Conservation (phyloP, 2,888 invertebrate genomes). For the Megamerina dolium region DNA sequence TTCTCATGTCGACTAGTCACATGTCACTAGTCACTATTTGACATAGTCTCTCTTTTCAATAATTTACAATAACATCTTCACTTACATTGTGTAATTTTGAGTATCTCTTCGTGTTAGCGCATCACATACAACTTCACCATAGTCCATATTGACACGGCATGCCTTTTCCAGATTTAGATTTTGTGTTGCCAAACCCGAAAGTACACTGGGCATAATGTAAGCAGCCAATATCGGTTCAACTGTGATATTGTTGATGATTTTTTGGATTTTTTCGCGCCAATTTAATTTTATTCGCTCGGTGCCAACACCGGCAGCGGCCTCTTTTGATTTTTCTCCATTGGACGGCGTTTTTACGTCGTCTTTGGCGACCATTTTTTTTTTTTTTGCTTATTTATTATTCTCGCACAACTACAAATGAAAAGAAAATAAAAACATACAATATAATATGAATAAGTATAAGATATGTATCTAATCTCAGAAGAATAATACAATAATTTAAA, state of each 20-base stretch:
- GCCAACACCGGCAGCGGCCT: neutral
- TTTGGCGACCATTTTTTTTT: slow-evolving; percentile 16
- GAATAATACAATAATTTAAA: too few relatives aligned
- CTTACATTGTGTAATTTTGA: slow-evolving; percentile 51
- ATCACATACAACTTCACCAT: slow-evolving; percentile 67
- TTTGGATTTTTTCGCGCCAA: slow-evolving; percentile 49
- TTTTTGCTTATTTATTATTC: neutral
- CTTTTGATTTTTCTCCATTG: slow-evolving; percentile 1
- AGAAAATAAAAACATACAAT: slow-evolving; percentile 1
- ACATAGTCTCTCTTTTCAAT: too few relatives aligned
- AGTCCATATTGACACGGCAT: slow-evolving; percentile 73
- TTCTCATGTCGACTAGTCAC: too few relatives aligned
- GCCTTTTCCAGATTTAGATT: slow-evolving; percentile 82
- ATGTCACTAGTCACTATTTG: too few relatives aligned
- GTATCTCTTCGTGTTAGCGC: slow-evolving; percentile 71
- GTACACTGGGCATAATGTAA: slow-evolving; percentile 59
- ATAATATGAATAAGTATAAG: neutral
- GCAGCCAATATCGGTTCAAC: slow-evolving; percentile 61
- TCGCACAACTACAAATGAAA: neutral
- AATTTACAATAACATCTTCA: too few relatives aligned
- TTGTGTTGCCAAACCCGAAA: slow-evolving; percentile 72
- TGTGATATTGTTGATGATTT: slow-evolving; percentile 56
- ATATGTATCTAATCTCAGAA: neutral
- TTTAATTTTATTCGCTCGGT: slow-evolving; percentile 18
- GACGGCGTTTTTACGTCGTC: neutral